Conservation (phyloP, 2,888 invertebrate species). For the Syrphus vitripennis region DNA sequence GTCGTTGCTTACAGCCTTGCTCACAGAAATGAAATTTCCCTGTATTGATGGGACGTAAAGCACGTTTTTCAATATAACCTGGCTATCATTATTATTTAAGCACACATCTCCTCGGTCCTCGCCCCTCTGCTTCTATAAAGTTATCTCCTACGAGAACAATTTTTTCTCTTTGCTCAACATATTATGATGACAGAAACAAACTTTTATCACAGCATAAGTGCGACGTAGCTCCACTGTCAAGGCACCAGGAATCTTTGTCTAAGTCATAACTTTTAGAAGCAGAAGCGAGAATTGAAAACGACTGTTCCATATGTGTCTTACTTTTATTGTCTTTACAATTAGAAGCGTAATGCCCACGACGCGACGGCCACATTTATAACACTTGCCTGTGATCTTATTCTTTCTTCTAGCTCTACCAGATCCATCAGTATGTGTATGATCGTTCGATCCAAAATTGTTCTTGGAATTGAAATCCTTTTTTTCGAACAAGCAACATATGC, state of each 20-base stretch:
- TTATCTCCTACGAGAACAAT: conserved; percentile 3
- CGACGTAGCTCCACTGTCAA: conserved; percentile 27
- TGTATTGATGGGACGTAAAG: conserved; percentile 10
- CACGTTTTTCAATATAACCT: conserved; percentile 1
- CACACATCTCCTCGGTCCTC: conserved; percentile 15
- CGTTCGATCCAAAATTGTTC: neutral
- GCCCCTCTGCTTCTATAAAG: conserved; percentile 2
- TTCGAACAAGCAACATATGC: neutral
- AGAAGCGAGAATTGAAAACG: conserved; percentile 16
- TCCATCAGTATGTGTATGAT: neutral
- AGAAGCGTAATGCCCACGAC: conserved; percentile 39
- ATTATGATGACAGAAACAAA: conserved; percentile 12
- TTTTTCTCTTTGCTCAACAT: conserved; percentile 3
- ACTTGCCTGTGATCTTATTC: neutral
- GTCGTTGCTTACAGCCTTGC: neutral
- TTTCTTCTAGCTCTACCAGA: neutral
- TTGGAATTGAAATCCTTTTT: neutral
- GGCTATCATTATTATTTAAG: neutral
- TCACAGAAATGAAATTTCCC: conserved; percentile 8
- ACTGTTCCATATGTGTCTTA: neutral
- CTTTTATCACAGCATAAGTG: conserved; percentile 20
- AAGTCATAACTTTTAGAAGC: neutral
- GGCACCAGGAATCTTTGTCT: conserved; percentile 4
- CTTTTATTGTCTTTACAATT: conserved; percentile 3
- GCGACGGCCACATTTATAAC: conserved; percentile 47